Base-by-base conservation (phyloP, 2,888 invertebrate species). In the Pandemis corylana region DNA sequence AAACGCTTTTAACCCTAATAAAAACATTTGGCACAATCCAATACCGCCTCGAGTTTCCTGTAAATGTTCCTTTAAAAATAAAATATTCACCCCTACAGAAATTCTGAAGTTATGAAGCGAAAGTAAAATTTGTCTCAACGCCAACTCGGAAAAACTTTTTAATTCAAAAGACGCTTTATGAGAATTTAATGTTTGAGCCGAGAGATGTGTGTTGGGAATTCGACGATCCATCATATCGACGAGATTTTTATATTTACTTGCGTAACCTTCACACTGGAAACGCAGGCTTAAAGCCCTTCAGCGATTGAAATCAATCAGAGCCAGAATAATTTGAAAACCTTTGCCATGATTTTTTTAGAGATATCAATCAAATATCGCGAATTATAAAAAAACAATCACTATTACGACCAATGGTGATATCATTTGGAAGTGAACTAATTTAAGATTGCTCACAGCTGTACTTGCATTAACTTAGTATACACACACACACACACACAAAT, bases 61-160 rank as follows among this genome's bases (percentile, higher is more conserved):
- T 61, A 15, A 74, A 74, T 69, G 65, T 74, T 46, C 51, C 49
- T 68, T 61, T 68, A 69, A 74, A 74, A 68, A 65, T 65, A 69
- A 74, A 65, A 74, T 74, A 74, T 74, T 69, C 69, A 74, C 74
- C 74, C 69, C 36, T 51, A 69, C 69, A 49, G 49, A 74, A 74
- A 70, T 70, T 74, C 44, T 2, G 15, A 61, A 74, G 69, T 74
- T 74, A 74, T 74, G 69, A 61, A 66, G 65, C 65, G 74, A 66
- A 67, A 66, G 65, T 74, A 70, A 70, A 70, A 70, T 74, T 74
- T 74, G 67, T 62, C 69, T 62, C 69, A 15, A 44, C 74, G 69
- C 74, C 13, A 66, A 74, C 61, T 74, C 69, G 68, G 74, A 65
- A n/a, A 70, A 74, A 74, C 69, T 74, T 74, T 74, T 65, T 74